phyloP scores from a whole-genome alignment of 1,140 invertebrate genomes.

The Xylocopa sonorina region DNA sequence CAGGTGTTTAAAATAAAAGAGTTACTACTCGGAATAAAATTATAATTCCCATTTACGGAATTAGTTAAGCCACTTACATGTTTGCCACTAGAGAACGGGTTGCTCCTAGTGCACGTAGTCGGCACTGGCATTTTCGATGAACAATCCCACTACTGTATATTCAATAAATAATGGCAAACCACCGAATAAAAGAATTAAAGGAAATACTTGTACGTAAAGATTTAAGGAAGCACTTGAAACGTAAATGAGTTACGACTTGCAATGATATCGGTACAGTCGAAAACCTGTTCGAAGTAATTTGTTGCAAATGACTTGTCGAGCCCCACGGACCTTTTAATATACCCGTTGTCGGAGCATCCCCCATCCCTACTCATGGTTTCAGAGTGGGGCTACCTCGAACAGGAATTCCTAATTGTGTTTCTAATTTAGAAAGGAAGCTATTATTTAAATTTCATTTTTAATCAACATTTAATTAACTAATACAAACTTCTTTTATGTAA shows the following conservation, averaged over 20 bases:
- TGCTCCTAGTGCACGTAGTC: constrained; percentile 55
- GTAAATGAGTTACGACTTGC: neutral
- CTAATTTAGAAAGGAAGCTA: too few relatives aligned
- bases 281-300: neutral
- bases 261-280: neutral
- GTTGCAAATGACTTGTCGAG: neutral
- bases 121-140: neutral
- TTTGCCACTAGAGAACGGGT: constrained; percentile 19
- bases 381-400: too few relatives aligned
- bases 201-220: too few relatives aligned
- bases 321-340: neutral
- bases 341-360: neutral
- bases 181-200: neutral
- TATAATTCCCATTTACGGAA: too few relatives aligned
- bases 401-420: too few relatives aligned
- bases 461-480: too few relatives aligned
- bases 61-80: constrained; percentile 14
- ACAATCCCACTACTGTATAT: too few relatives aligned
- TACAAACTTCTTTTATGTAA: too few relatives aligned
- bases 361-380: accelerated
- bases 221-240: neutral
- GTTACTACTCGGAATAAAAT: too few relatives aligned
- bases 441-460: too few relatives aligned
- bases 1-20: too few relatives aligned
- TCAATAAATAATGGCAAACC: too few relatives aligned